Evolutionary conservation across 2,888 invertebrate genomes (phyloP).

Genomic region (Lissocephala sabroskyi): DNA sequence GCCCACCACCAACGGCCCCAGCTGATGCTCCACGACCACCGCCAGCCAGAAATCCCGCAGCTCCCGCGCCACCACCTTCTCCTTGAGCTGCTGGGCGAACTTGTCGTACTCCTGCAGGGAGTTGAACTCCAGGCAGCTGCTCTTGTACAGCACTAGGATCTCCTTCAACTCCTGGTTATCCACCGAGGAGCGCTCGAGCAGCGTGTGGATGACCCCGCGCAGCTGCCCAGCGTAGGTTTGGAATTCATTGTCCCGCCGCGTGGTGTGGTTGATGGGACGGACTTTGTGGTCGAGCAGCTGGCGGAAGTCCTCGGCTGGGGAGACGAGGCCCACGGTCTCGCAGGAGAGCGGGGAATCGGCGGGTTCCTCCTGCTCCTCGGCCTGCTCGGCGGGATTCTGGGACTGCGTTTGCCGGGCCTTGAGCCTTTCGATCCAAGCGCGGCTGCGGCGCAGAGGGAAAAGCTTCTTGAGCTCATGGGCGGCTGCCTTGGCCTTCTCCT

Average conservation of each 20-base stretch:
- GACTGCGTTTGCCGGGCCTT: conserved; percentile 24
- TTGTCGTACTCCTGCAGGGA: conserved; percentile 64
- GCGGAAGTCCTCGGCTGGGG: conserved; percentile 77
- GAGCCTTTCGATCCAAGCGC: conserved; percentile 30
- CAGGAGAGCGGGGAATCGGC: conserved; percentile 15
- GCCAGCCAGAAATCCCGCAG: conserved; percentile 61
- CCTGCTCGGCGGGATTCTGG: conserved; percentile 17
- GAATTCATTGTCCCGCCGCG: conserved; percentile 57
- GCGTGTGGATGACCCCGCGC: conserved; percentile 55
- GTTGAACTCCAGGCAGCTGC: conserved; percentile 53
- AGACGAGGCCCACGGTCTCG: conserved; percentile 75
- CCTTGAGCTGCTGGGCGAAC: conserved; percentile 60
- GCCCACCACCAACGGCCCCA: conserved; percentile 62
- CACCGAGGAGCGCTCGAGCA: conserved; percentile 50
- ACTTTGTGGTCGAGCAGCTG: conserved; percentile 72
- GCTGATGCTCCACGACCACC: conserved; percentile 52
- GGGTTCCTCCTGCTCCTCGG: conserved; percentile 22
- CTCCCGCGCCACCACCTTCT: conserved; percentile 30
- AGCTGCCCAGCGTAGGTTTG: conserved; percentile 59
- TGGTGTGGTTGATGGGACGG: conserved; percentile 39
- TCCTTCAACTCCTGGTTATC: conserved; percentile 55
- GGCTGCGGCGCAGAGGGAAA: conserved; percentile 73
- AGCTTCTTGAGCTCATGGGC: conserved; percentile 73
- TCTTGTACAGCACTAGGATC: conserved; percentile 56
- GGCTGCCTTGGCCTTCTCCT: conserved; percentile 73